phyloP scores from a whole-genome alignment of 2,113 vertebrate species.

The Ptilonorhynchus violaceus region DNA sequence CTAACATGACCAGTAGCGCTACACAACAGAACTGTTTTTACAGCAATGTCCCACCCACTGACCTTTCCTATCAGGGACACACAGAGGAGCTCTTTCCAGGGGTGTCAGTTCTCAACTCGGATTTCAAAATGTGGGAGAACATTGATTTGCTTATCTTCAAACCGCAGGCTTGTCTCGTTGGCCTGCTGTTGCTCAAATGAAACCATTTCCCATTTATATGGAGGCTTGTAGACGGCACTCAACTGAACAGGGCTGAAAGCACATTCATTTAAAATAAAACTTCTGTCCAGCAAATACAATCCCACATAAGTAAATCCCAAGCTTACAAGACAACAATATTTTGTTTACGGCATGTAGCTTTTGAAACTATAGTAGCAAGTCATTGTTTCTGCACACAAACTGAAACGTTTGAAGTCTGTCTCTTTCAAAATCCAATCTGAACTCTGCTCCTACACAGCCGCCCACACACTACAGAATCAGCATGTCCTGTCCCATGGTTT shows the following conservation, averaged over 20 bases:
- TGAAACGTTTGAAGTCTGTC: not conserved
- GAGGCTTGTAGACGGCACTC: not conserved
- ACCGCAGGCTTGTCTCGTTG: not conserved
- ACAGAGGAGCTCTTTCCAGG: not conserved
- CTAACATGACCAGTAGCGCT: not conserved
- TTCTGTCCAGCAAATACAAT: not conserved
- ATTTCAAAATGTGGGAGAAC: not conserved
- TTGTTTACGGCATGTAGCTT: rapidly evolving
- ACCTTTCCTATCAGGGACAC: not conserved
- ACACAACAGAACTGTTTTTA: not conserved
- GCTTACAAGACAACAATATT: not conserved
- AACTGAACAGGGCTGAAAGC: not conserved
- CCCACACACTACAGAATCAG: not conserved
- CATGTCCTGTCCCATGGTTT: not conserved
- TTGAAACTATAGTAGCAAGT: not conserved
- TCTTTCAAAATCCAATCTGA: not conserved
- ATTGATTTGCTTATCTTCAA: slow-evolving; percentile 17
- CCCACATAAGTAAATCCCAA: not conserved
- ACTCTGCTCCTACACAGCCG: not conserved
- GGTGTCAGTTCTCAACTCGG: not conserved
- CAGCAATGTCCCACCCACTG: rapidly evolving
- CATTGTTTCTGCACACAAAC: not conserved
- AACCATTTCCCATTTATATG: not conserved
- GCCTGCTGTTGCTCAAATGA: not conserved
- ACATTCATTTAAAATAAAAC: not conserved